A percentile compares a stretch with the other conserved stretches of the same genome.
phyloP scores from a whole-genome alignment of 2,888 invertebrate species.

The Cordylochernes scorpioides region DNA sequence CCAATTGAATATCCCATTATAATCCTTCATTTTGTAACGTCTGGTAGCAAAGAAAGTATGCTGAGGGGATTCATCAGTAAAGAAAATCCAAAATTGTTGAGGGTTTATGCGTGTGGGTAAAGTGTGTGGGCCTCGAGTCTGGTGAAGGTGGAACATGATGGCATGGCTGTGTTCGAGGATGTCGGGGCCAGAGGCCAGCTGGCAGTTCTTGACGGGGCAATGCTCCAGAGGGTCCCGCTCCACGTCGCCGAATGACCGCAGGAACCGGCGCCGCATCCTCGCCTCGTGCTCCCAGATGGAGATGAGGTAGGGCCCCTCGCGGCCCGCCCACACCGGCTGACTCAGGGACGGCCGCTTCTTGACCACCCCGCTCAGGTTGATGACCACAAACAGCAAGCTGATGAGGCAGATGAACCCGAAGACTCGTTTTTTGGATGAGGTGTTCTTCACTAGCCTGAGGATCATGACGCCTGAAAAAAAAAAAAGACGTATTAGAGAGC shows the following conservation, averaged over 20 bases:
- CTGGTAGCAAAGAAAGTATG: conserved; percentile 29
- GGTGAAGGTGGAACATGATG: conserved; percentile 33
- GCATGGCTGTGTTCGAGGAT: conserved; percentile 31
- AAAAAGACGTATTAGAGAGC: no score
- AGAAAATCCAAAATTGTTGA: conserved; percentile 38
- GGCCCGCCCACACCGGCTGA: no score
- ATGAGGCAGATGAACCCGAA: no score
- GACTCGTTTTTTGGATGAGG: no score
- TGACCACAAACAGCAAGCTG: no score
- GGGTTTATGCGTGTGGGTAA: conserved; percentile 27
- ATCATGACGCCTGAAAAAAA: no score
- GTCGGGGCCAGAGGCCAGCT: conserved; percentile 29
- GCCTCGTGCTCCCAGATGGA: conserved; percentile 34
- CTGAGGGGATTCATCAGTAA: conserved; percentile 38
- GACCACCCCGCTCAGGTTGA: no score
- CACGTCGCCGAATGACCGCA: conserved; percentile 26
- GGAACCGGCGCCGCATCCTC: conserved; percentile 30
- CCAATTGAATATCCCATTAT: conserved; percentile 33
- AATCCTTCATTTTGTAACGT: conserved; percentile 22
- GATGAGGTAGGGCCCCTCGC: no score
- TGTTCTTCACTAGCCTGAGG: no score
- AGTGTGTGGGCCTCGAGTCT: conserved; percentile 24
- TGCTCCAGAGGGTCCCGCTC: conserved; percentile 28
- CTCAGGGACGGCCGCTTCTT: no score
- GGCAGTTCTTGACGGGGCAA: conserved; percentile 36